These are phyloP conservation scores for Protophormia terraenovae DNA, from an alignment of 2,888 invertebrate species.

Conservation along the genomic window DNA sequence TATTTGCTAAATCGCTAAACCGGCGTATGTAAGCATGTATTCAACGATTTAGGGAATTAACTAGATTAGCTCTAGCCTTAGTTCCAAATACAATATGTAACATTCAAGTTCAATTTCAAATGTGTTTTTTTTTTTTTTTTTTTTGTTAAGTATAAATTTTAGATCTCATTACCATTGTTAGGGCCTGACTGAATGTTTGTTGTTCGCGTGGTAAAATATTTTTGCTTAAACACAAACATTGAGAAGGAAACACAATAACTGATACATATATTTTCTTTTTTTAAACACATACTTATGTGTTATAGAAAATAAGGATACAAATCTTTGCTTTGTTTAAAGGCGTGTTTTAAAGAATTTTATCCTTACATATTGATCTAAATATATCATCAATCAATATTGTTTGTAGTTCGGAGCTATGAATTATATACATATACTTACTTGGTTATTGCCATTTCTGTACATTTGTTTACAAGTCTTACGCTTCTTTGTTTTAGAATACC, in stretches of 20 bases:
- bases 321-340: not conserved
- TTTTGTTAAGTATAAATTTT: constrained; percentile 69
- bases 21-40: constrained; percentile 12
- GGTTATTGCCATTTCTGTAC: not conserved
- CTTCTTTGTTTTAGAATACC: not conserved
- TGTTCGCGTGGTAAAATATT: constrained; percentile 43
- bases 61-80: constrained; percentile 72
- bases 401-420: not conserved
- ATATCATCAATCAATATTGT: not conserved
- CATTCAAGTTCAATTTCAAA: constrained; percentile 5
- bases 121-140: too few relatives aligned
- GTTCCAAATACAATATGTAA: constrained; percentile 19
- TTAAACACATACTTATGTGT: too few relatives aligned
- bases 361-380: constrained; percentile 1
- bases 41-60: constrained; percentile 77
- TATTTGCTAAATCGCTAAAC: not conserved
- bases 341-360: constrained; percentile 27
- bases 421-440: not conserved
- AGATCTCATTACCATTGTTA: constrained; percentile 77
- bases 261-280: not conserved
- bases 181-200: constrained; percentile 69
- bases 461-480: not conserved
- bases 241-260: not conserved
- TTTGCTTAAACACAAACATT: not conserved
- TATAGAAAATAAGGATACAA: not conserved